Evolutionary conservation across 2,888 invertebrate genomes (phyloP), one percentile per base, ranked within the genome.

Genomic region (Cenopis cana): DNA sequence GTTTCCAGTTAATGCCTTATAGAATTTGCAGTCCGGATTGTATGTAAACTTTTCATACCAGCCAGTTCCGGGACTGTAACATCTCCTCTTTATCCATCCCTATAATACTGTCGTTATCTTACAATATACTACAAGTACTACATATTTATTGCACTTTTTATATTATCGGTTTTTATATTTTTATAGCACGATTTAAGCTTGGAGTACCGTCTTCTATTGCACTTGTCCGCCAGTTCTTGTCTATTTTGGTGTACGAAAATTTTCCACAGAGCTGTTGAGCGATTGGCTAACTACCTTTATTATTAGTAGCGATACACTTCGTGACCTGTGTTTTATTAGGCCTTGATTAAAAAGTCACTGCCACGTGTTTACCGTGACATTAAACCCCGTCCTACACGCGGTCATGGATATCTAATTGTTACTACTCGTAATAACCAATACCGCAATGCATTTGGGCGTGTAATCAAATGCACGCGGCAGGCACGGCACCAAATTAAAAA

Each of bases 321-420:
- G 8, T 46, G 2, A 6, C n/a, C 12, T n/a, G 41, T n/a, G 46
- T 46, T 46, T 12, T 46, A 46, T 18, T 18, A 18, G 10, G 11
- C 11, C 50, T 11, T 11, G 10, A 18, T 50, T 50, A 18, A 50
- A 9, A 6, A 18, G 50, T 36, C 36, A 56, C 33, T 36, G 52
- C 55, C 56, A 36, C n/a, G 50, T 18, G 33, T 62, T 50, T 9
- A 33, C 61, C 50, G 33, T 50, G 61, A 62, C 61, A 49, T 61
- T 61, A 61, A 61, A 18, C 50, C 61, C 61, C 33, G 2, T 36
- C 49, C 61, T 33, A 18, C 61, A 29, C 14, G 55, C 55, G 55
- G 55, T 55, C 55, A 55, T 29, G 33, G 36, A 17, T 38, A n/a
- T 20, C 61, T 62, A 62, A 50, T 50, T 50, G 50, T 46, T 50